Percentiles rank a stretch among this genome's conserved stretches.
These are phyloP conservation scores for Orthosia gothica DNA, from an alignment of 2,888 invertebrate species.

Conservation along the genomic window DNA sequence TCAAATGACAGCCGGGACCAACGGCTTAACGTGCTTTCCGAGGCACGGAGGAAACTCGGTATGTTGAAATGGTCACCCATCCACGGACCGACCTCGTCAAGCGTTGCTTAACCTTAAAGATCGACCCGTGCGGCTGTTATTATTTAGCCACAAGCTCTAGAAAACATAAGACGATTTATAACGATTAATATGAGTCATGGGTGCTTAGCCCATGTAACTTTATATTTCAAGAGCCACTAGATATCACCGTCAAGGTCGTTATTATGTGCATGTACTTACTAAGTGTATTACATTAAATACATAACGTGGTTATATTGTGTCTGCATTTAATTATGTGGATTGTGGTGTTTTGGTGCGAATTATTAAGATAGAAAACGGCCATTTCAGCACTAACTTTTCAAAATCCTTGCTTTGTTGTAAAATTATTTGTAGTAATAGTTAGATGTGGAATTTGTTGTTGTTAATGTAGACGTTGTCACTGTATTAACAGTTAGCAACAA, in stretches of 20 bases:
- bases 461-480: no score
- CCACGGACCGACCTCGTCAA: no score
- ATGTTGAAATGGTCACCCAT: no score
- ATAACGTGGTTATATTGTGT: background rate
- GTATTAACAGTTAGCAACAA: background rate
- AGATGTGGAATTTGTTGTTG: background rate
- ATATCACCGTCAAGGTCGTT: slow-evolving; percentile 17
- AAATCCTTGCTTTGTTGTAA: background rate
- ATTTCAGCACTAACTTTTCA: background rate
- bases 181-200: slow-evolving; percentile 25
- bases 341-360: background rate
- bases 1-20: no score
- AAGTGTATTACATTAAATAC: background rate
- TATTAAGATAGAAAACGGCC: background rate
- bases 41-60: no score
- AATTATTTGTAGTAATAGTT: no score
- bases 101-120: no score
- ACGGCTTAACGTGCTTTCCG: no score
- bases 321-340: slow-evolving; percentile 6
- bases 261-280: background rate
- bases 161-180: slow-evolving; percentile 16
- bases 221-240: slow-evolving; percentile 23
- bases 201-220: slow-evolving; percentile 22
- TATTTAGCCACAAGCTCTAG: no score
- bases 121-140: no score